Percentiles rank a stretch among this genome's conserved stretches.
Evolutionary conservation across 2,797 vertebrate genomes (phyloP).

Genomic region (Lutjanus argentimaculatus): DNA sequence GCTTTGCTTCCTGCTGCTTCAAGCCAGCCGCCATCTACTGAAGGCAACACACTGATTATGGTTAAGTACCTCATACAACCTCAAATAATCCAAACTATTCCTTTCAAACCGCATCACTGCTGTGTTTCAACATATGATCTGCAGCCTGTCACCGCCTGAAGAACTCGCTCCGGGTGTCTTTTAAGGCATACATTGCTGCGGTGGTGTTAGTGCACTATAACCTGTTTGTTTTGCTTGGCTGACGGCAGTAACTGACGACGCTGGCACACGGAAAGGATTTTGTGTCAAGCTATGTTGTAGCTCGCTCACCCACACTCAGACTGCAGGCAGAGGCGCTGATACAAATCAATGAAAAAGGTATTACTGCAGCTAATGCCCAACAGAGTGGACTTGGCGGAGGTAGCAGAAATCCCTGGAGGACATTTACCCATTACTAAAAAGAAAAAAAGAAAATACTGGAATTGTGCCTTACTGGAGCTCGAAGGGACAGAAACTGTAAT

Average conservation of each 20-base stretch:
- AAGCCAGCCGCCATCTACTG: no score
- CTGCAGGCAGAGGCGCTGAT: slow-evolving; percentile 58
- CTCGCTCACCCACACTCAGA: slow-evolving; percentile 30
- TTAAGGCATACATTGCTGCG: not conserved
- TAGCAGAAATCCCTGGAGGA: slow-evolving; percentile 46
- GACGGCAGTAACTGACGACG: slow-evolving; percentile 32
- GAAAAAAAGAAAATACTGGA: slow-evolving; percentile 38
- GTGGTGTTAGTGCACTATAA: slow-evolving; percentile 9
- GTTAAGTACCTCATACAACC: no score
- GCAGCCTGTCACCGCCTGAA: slow-evolving; percentile 15
- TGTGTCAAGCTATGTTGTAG: slow-evolving; percentile 38
- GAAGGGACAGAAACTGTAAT: slow-evolving; percentile 28
- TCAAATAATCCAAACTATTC: not conserved
- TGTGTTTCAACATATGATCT: slow-evolving; percentile 28
- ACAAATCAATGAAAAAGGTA: slow-evolving; percentile 68
- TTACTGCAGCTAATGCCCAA: slow-evolving; percentile 62
- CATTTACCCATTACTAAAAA: slow-evolving; percentile 32
- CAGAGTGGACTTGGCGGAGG: slow-evolving; percentile 59
- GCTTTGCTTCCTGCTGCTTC: no score
- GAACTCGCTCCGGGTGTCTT: slow-evolving; percentile 15
- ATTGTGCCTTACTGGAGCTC: slow-evolving; percentile 15
- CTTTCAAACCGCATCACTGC: no score
- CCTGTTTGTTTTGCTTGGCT: slow-evolving; percentile 55
- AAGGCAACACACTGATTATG: no score
- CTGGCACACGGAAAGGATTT: slow-evolving; percentile 34